phyloP scores from a whole-genome alignment of 2,888 invertebrate genomes.

The Trachelus tabidus region DNA sequence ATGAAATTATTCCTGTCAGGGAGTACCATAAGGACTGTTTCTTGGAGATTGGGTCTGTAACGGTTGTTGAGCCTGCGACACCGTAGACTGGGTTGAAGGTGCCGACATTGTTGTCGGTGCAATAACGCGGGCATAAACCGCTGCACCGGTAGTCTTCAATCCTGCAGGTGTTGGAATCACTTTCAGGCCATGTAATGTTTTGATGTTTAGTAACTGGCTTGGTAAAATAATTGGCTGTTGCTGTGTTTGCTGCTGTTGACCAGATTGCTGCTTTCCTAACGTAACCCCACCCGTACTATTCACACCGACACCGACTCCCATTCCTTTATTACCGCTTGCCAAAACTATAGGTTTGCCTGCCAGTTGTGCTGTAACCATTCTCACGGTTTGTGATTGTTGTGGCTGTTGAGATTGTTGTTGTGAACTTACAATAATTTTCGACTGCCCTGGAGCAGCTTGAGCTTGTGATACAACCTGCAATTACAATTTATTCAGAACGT shows the following conservation, averaged over 20 bases:
- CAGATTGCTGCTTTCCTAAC: slow-evolving; percentile 49
- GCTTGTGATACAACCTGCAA: slow-evolving; percentile 60
- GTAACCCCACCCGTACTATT: slow-evolving; percentile 49
- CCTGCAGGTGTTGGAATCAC: slow-evolving; percentile 62
- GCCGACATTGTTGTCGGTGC: slow-evolving; percentile 54
- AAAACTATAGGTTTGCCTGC: slow-evolving; percentile 63
- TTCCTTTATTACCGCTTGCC: slow-evolving; percentile 58
- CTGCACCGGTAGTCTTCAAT: slow-evolving; percentile 59
- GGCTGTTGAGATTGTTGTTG: slow-evolving; percentile 40
- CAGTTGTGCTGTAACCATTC: slow-evolving; percentile 63
- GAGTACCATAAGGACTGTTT: slow-evolving; percentile 45
- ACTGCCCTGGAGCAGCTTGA: slow-evolving; percentile 52
- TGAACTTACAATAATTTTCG: slow-evolving; percentile 59
- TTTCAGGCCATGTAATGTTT: slow-evolving; percentile 61
- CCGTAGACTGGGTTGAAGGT: slow-evolving; percentile 39
- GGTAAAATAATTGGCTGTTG: slow-evolving; percentile 62
- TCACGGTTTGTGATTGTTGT: slow-evolving; percentile 55
- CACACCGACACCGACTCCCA: slow-evolving; percentile 55
- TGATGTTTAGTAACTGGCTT: slow-evolving; percentile 61
- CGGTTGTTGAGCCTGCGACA: slow-evolving; percentile 31
- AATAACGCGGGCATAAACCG: slow-evolving; percentile 62
- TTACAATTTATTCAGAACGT: neutral
- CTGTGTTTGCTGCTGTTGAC: slow-evolving; percentile 35
- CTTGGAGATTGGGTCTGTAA: slow-evolving; percentile 39
- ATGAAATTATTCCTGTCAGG: neutral